These are phyloP conservation scores for Pseudopipra pipra DNA, from an alignment of 2,113 vertebrate species.

Conservation along the genomic window DNA sequence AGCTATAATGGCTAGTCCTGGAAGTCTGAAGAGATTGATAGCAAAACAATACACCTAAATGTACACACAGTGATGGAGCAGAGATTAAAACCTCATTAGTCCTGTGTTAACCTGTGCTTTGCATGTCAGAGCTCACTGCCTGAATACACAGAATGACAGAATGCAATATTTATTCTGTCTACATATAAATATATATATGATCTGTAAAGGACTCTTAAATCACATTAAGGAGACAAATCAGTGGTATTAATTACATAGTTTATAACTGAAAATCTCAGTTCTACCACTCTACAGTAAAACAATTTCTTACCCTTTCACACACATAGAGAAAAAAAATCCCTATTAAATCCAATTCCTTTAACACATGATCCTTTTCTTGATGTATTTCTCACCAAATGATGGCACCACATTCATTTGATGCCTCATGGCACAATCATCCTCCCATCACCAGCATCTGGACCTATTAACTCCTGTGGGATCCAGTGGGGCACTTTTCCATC, in stretches of 20 bases:
- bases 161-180: not conserved
- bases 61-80: fast-evolving
- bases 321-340: not conserved
- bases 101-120: not conserved
- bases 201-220: not conserved
- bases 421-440: not conserved
- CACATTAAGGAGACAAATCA: not conserved
- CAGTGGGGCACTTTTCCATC: not conserved
- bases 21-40: not conserved
- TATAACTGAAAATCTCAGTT: not conserved
- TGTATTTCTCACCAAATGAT: not conserved
- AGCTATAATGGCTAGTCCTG: not conserved
- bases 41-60: not conserved
- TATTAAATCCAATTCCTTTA: not conserved
- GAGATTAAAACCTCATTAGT: not conserved
- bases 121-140: not conserved
- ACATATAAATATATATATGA: fast-evolving
- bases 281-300: not conserved
- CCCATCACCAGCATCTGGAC: not conserved
- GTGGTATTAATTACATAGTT: not conserved
- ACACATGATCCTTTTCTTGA: not conserved
- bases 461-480: not conserved
- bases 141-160: not conserved
- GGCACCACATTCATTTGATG: not conserved
- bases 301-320: not conserved